Evolutionary conservation across 1,140 invertebrate species (phyloP), one percentile per base, ranked within the genome.

Genomic region (Brevipalpus yothersi): DNA sequence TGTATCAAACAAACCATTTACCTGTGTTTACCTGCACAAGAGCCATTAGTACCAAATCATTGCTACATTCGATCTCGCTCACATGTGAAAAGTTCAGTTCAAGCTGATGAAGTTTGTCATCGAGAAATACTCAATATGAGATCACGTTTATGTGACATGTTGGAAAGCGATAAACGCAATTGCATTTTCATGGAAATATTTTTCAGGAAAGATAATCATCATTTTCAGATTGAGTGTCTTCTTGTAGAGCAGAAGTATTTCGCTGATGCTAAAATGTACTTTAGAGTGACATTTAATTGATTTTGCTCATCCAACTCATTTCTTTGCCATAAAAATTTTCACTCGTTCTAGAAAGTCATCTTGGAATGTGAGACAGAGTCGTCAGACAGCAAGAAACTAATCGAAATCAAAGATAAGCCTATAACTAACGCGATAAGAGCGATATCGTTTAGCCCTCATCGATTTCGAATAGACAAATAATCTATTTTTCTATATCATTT

Each of bases 341-440:
- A 55, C 39, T 41, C 11, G 1, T 5, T 72, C 17, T 63, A 83
- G 78, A 96, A 97, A 80, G 91, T 90, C 0, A 80, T 97, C 54
- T 73, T 86, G 66, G 92, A 96, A 71, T 90, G 84, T 63, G 92
- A 95, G 73, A 79, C 77, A 31, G 90, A 95, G 74, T 96, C 92
- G 91, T 78, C 85, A 13, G 80, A 82, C 63, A 96, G 97, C 69
- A 91, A 90, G 68, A 96, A 97, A 75, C 70, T 97, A n/a, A 77
- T 96, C 1, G 82, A 89, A 62, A 47, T 62, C 1, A 51, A 61
- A 31, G 47, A 51, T 12, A 57, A 51, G 19, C 47, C 43, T 40
- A 53, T 59, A 0, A 65, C 60, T 1, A 59, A 51, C 45, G 43
- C n/a, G 21, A 21, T 55, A 13, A 54, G 57, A 47, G 10, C 13